phyloP scores from a whole-genome alignment of 2,888 invertebrate species.

The Adelognathus sp. region DNA sequence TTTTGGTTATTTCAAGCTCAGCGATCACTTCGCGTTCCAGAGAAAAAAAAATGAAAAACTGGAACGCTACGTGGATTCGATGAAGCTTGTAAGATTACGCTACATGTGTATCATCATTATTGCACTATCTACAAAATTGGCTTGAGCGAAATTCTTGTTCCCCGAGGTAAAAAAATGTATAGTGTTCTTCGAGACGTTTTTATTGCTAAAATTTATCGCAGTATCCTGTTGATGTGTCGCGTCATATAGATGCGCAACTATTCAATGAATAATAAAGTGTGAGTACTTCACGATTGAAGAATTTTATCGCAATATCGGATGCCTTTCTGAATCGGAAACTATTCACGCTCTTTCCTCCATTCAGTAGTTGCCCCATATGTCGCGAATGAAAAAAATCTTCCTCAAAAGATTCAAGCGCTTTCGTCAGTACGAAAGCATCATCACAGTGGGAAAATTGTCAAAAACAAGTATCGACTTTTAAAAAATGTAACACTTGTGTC shows the following conservation, averaged over 20 bases:
- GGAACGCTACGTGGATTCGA: background rate
- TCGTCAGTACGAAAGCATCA: too few species aligned
- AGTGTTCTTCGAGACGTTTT: background rate
- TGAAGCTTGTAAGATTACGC: slow-evolving; percentile 1
- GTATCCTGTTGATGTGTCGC: background rate
- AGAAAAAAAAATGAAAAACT: background rate
- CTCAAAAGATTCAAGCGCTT: too few species aligned
- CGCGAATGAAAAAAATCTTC: too few species aligned
- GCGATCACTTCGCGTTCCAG: background rate
- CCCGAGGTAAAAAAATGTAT: background rate
- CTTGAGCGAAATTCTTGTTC: background rate
- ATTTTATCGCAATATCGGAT: too few species aligned
- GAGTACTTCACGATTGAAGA: too few species aligned
- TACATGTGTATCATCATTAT: slow-evolving; percentile 1
- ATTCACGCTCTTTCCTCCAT: too few species aligned
- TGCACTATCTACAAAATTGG: slow-evolving; percentile 21
- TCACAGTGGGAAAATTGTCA: background rate
- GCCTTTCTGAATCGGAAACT: too few species aligned
- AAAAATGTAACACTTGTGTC: background rate
- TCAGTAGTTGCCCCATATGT: too few species aligned
- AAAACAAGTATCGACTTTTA: background rate
- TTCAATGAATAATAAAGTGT: too few species aligned
- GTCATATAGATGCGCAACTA: background rate
- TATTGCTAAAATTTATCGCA: background rate
- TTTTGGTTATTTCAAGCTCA: background rate